phyloP scores from a whole-genome alignment of 2,113 vertebrate genomes.

The Apteryx mantelli region DNA sequence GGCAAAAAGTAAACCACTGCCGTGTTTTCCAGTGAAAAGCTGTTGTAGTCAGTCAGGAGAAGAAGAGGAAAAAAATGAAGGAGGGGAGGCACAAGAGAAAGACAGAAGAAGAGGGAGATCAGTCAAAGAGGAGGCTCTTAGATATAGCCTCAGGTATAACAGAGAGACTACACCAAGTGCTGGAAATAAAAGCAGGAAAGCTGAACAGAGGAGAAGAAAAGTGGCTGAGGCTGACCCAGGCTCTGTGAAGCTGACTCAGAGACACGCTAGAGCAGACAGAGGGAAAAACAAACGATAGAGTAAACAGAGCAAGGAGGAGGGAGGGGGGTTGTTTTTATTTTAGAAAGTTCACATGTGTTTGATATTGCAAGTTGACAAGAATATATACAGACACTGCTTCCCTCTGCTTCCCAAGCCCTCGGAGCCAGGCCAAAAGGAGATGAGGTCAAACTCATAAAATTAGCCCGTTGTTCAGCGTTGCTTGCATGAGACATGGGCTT shows the following conservation, averaged over 20 bases:
- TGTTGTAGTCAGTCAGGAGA: neutral
- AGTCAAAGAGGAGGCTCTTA: neutral
- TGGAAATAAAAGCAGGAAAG: neutral
- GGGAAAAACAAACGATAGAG: neutral
- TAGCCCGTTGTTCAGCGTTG: neutral
- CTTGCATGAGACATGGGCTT: neutral
- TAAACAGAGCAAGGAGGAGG: neutral
- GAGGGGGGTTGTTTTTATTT: neutral
- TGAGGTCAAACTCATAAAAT: neutral
- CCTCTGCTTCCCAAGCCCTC: neutral
- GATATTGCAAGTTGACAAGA: neutral
- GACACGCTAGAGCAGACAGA: neutral
- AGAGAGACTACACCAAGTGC: too few relatives aligned
- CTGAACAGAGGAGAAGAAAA: too few relatives aligned
- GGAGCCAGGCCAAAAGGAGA: neutral
- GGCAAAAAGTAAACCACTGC: too few relatives aligned
- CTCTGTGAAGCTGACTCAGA: neutral
- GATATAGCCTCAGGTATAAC: neutral
- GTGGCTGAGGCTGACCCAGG: neutral
- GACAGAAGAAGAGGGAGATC: neutral
- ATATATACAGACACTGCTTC: neutral
- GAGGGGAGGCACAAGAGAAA: neutral
- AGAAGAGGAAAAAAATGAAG: neutral
- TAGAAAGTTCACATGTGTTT: neutral
- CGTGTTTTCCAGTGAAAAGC: neutral